These are phyloP conservation scores for Lathronympha strigana DNA, from an alignment of 2,888 invertebrate genomes.

Conservation along the genomic window DNA sequence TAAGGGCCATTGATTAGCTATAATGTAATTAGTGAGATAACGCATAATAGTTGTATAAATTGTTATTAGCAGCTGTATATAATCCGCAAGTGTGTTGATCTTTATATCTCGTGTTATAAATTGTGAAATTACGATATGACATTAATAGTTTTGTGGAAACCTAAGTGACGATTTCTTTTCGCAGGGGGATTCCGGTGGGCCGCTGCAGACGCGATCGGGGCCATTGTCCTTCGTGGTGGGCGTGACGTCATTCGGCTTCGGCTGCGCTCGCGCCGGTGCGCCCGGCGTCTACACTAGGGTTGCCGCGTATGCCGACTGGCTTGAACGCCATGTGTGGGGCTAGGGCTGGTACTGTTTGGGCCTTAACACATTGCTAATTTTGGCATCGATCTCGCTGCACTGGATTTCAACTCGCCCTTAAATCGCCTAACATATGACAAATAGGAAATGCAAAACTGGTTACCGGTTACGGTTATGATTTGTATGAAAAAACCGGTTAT, in stretches of 20 bases:
- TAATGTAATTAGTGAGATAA: too few relatives aligned
- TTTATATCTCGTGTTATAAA: background rate
- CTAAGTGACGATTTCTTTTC: too few relatives aligned
- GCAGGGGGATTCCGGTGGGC: constrained; percentile 58
- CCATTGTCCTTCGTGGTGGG: constrained; percentile 53
- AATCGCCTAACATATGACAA: too few relatives aligned
- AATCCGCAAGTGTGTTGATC: background rate
- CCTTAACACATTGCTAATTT: too few relatives aligned
- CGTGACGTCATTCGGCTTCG: constrained; percentile 55
- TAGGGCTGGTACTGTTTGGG: background rate
- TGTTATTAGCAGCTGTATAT: background rate
- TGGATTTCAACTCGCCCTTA: too few relatives aligned
- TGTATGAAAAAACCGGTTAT: too few relatives aligned
- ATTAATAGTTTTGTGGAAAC: too few relatives aligned
- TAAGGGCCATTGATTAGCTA: too few relatives aligned
- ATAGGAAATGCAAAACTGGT: too few relatives aligned
- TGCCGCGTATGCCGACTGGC: constrained; percentile 51
- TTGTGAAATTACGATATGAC: too few relatives aligned
- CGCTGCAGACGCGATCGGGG: constrained; percentile 47
- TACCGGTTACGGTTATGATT: too few relatives aligned
- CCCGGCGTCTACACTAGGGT: constrained; percentile 54
- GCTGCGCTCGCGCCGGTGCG: constrained; percentile 46
- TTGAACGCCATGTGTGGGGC: constrained; percentile 51
- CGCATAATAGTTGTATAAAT: background rate
- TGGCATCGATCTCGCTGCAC: too few relatives aligned